phyloP scores from a whole-genome alignment of 2,113 vertebrate genomes.

The Prochilodus magdalenae region DNA sequence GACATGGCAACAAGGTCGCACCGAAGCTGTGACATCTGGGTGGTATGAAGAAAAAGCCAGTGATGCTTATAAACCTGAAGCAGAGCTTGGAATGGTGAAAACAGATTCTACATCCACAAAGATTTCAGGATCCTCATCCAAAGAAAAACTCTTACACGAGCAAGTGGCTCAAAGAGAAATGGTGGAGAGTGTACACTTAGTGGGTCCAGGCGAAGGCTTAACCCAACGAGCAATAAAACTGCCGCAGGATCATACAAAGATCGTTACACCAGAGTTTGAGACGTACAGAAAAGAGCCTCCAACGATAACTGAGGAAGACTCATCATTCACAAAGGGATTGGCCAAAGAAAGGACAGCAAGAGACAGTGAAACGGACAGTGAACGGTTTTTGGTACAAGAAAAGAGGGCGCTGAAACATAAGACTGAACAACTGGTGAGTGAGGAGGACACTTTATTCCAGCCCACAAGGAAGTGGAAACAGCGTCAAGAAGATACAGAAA shows the following conservation, averaged over 20 bases:
- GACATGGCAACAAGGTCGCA: background rate
- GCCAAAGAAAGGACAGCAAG: background rate
- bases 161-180: background rate
- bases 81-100: conserved; percentile 41
- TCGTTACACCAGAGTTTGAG: conserved; percentile 53
- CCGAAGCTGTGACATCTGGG: conserved; percentile 60
- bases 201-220: conserved; percentile 51
- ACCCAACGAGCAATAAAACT: conserved; percentile 68
- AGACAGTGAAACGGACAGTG: background rate
- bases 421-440: conserved; percentile 71
- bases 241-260: conserved; percentile 41
- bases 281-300: background rate
- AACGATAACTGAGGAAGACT: background rate
- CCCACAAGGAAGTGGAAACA: conserved; percentile 10
- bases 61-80: conserved; percentile 17
- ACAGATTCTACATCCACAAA: conserved; percentile 41
- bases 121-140: conserved; percentile 57
- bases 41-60: conserved; percentile 40
- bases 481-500: conserved; percentile 41
- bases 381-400: conserved; percentile 2
- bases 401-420: conserved; percentile 67
- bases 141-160: conserved; percentile 31
- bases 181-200: background rate
- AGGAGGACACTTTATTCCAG: conserved; percentile 68
- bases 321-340: background rate